A percentile compares a stretch with the other conserved stretches of the same genome.
These are phyloP conservation scores for Chionis minor DNA, from an alignment of 2,113 vertebrate genomes.

Conservation along the genomic window DNA sequence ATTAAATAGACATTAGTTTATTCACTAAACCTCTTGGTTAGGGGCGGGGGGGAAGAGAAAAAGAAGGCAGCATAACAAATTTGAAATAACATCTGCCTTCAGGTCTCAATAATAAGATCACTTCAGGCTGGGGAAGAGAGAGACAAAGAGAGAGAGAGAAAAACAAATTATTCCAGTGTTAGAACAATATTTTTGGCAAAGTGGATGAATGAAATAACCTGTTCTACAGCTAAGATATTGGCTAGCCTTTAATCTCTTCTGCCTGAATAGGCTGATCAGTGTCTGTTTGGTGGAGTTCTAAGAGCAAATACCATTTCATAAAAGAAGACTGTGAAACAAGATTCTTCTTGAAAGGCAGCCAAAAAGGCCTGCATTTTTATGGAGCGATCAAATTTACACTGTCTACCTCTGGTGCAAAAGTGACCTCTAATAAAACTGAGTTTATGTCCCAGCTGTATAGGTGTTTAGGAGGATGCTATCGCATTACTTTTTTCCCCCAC, in stretches of 20 bases:
- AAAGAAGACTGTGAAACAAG: background rate
- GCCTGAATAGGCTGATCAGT: background rate
- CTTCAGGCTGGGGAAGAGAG: background rate
- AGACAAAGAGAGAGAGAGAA: background rate
- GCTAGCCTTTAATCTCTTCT: background rate
- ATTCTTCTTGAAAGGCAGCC: constrained; percentile 2
- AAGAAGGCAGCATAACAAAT: background rate
- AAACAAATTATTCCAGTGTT: background rate
- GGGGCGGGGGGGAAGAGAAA: fast-evolving
- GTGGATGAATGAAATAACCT: background rate
- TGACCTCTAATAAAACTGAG: constrained; percentile 7
- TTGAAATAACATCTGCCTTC: background rate
- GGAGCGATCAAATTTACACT: background rate
- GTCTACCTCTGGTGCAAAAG: background rate
- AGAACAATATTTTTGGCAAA: background rate
- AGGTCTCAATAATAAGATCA: background rate
- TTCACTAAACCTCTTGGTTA: background rate
- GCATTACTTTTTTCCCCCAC: background rate
- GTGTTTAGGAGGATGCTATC: background rate
- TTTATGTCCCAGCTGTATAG: background rate
- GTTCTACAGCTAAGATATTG: background rate
- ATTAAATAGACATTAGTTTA: background rate
- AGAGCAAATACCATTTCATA: background rate
- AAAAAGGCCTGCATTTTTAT: background rate
- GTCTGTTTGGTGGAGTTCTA: background rate